phyloP scores from a whole-genome alignment of 2,113 vertebrate genomes.

The Hiodon tergisus region DNA sequence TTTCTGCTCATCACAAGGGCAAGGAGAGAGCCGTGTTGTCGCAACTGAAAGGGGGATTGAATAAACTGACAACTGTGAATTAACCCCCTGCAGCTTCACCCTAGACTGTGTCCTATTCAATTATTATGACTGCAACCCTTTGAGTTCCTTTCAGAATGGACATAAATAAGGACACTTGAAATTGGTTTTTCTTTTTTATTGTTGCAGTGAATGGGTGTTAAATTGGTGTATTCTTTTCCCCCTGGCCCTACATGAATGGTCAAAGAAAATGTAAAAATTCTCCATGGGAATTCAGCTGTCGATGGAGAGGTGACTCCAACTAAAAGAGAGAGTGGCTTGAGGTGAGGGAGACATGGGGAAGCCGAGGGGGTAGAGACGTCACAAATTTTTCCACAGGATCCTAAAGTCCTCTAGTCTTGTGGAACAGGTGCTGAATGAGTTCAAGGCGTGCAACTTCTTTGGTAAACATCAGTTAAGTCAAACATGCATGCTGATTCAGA shows the following conservation, averaged over 20 bases:
- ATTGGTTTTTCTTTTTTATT: background rate
- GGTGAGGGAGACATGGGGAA: too few relatives aligned
- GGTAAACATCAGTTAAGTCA: too few relatives aligned
- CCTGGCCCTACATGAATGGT: background rate
- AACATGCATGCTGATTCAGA: too few relatives aligned
- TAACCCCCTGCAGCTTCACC: background rate
- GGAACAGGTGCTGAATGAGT: too few relatives aligned
- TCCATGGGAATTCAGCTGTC: background rate
- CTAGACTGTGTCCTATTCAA: background rate
- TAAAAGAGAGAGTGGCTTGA: too few relatives aligned
- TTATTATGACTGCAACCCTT: background rate
- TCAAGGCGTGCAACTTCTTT: too few relatives aligned
- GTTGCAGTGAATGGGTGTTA: background rate
- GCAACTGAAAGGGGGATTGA: background rate
- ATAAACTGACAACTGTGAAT: background rate
- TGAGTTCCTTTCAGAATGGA: background rate
- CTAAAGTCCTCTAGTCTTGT: too few relatives aligned
- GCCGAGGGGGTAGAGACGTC: too few relatives aligned
- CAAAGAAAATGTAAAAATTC: background rate
- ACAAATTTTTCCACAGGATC: too few relatives aligned
- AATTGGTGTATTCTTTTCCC: constrained; percentile 1
- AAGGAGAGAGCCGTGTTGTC: too few relatives aligned
- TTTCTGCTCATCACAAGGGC: background rate
- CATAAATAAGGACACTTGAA: background rate
- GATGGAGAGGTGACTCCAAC: too few relatives aligned